Base-by-base conservation (phyloP, 2,113 vertebrate species). In the Vulpes vulpes region DNA sequence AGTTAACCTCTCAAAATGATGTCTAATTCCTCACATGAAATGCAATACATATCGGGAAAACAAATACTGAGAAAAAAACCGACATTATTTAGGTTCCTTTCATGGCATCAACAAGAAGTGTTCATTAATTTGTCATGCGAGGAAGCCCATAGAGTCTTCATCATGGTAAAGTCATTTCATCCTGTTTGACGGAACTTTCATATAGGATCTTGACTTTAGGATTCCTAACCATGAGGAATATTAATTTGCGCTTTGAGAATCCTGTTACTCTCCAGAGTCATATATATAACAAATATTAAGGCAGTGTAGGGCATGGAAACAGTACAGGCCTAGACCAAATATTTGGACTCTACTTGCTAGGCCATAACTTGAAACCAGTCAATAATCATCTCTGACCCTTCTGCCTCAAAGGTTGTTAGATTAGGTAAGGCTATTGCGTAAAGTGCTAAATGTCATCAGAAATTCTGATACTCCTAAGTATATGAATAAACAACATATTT, bases 61-160 rank as follows among this genome's bases (percentile, higher is more conserved):
- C 15, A 64, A 82, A 64, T 8, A 43, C 25, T 35, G 22, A 67
- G 14, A 11, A 76, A 96, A 87, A 32, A 16, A 69, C 7, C 15
- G 3, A 35, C 30, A 22, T 76, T 89, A 91, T 59, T 79, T 60
- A 38, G 19, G 23, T 25, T 71, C 60, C 9, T 69, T 53, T 73
- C 51, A 94, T 1, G 85, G 51, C 8, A 55, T 87, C 8, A 64
- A 65, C n/a, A 82, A 93, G 60, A 55, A 84, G 12, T 11, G 1
- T 62, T 74, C 17, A 73, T 67, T 92, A 89, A 89, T 85, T 80
- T 86, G 15, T 96, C 55, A 84, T 80, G 20, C 6, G 86, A 78
- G 59, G 25, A 35, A 80, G 53, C 11, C 5, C n/a, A 71, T 0
- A 19, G 49, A 85, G 53, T 78, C 43, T 38, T 88, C 11, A 16